phyloP scores from a whole-genome alignment of 2,888 invertebrate species.

The Coleophora flavipennella region DNA sequence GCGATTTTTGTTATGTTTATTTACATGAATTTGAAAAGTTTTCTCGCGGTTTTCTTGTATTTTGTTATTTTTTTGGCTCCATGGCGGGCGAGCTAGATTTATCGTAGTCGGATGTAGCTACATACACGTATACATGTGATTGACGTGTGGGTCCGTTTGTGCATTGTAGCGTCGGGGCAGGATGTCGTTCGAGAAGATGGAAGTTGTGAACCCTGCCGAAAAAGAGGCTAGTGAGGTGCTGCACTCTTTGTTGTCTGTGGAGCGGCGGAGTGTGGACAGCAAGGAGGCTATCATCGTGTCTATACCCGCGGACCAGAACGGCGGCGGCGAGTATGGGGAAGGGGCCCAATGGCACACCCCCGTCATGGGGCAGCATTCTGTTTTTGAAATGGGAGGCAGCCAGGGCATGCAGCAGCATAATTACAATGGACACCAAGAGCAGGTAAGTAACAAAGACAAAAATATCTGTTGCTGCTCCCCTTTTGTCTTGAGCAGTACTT shows the following conservation, averaged over 20 bases:
- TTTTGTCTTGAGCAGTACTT: too few relatives aligned
- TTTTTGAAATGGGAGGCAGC: constrained; percentile 53
- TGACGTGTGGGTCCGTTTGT: constrained; percentile 62
- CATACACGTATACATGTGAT: constrained; percentile 65
- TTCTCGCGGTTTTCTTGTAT: constrained; percentile 63
- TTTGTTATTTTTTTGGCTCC: constrained; percentile 39
- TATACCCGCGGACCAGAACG: constrained; percentile 58
- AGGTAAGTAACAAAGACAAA: constrained; percentile 30
- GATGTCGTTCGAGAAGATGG: constrained; percentile 73
- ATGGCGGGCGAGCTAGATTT: constrained; percentile 49
- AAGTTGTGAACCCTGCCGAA: constrained; percentile 77
- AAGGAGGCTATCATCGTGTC: constrained; percentile 67
- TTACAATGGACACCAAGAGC: constrained; percentile 66
- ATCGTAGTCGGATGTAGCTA: constrained; percentile 37
- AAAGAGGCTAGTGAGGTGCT: constrained; percentile 81
- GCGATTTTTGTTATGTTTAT: constrained; percentile 74
- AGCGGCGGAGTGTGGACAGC: constrained; percentile 75
- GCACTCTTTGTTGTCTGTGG: constrained; percentile 77
- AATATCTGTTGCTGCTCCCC: too few relatives aligned
- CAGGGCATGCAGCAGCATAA: constrained; percentile 61
- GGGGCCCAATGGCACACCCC: constrained; percentile 77
- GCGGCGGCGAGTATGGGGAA: constrained; percentile 62
- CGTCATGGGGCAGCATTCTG: constrained; percentile 69
- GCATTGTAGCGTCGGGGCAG: constrained; percentile 54
- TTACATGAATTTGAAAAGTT: constrained; percentile 73